phyloP scores from a whole-genome alignment of 2,888 invertebrate species.

The Polyommatus icarus region DNA sequence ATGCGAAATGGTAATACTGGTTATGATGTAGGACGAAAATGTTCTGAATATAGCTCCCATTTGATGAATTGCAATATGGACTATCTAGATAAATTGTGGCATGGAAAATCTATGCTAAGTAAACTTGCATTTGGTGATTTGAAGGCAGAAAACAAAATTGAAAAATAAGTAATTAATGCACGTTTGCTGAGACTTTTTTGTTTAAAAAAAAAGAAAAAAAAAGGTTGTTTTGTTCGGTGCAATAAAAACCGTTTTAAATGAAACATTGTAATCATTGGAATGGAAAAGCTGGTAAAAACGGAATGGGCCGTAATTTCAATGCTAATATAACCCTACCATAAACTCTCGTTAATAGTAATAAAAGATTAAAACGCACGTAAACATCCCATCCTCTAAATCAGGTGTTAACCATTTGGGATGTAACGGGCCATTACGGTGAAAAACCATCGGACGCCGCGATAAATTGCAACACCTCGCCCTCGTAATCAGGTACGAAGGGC shows the following conservation, averaged over 20 bases:
- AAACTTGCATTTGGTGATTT: not conserved
- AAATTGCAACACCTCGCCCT: constrained; percentile 66
- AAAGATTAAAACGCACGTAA: constrained; percentile 2
- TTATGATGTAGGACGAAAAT: not conserved
- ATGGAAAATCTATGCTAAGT: not conserved
- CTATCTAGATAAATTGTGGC: not conserved
- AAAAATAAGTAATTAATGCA: too few relatives aligned
- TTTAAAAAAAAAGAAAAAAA: not conserved
- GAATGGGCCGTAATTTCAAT: constrained; percentile 35
- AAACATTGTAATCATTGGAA: not conserved
- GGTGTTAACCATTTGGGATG: constrained; percentile 64
- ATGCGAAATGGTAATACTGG: not conserved
- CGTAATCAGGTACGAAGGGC: constrained; percentile 77
- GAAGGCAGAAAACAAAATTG: not conserved
- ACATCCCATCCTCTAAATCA: constrained; percentile 45
- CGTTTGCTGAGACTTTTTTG: too few relatives aligned
- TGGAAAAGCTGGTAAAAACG: not conserved
- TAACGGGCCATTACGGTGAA: constrained; percentile 64
- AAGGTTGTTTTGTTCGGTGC: not conserved
- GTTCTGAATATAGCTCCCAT: not conserved
- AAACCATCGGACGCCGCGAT: constrained; percentile 66
- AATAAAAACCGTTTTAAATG: not conserved
- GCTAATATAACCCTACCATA: constrained; percentile 37
- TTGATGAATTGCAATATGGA: not conserved
- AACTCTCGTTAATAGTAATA: constrained; percentile 17